These are phyloP conservation scores for Condylura cristata DNA, from an alignment of 2,113 vertebrate genomes.

Conservation along the genomic window DNA sequence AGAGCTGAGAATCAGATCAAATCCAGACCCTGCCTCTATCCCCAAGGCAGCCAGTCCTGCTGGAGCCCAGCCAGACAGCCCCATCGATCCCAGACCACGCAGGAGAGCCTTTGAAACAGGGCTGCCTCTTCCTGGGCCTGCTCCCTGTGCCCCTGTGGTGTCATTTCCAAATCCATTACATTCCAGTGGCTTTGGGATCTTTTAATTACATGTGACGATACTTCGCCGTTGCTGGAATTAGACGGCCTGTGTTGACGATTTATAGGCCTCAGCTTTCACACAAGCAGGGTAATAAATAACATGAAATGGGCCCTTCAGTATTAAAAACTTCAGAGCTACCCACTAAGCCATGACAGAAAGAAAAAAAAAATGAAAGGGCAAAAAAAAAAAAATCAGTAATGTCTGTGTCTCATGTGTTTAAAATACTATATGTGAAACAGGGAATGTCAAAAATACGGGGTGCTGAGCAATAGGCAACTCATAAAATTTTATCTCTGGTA, in stretches of 20 bases:
- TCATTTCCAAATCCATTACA: slow-evolving; percentile 87
- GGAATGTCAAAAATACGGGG: slow-evolving; percentile 52
- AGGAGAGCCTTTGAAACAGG: slow-evolving; percentile 84
- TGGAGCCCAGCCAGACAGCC: slow-evolving; percentile 47
- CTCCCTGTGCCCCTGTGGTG: slow-evolving; percentile 80
- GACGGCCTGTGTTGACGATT: slow-evolving; percentile 83
- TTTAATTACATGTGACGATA: slow-evolving; percentile 89
- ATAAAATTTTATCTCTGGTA: slow-evolving; percentile 80
- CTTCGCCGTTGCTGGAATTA: slow-evolving; percentile 85
- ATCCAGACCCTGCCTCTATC: slow-evolving; percentile 26
- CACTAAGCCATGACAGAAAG: slow-evolving; percentile 81
- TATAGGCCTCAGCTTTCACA: slow-evolving; percentile 83
- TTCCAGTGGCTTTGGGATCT: slow-evolving; percentile 88
- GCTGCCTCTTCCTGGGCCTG: slow-evolving; percentile 80
- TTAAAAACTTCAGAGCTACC: slow-evolving; percentile 84
- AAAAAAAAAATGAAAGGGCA: slow-evolving; percentile 44
- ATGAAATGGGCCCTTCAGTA: slow-evolving; percentile 86
- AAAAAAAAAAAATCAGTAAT: slow-evolving; percentile 48
- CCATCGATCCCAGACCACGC: slow-evolving; percentile 54
- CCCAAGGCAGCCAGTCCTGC: background rate
- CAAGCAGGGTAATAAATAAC: slow-evolving; percentile 86
- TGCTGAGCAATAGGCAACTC: slow-evolving; percentile 48
- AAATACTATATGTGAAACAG: slow-evolving; percentile 78
- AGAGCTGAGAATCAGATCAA: slow-evolving; percentile 26
- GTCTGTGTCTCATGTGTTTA: slow-evolving; percentile 73